phyloP scores from a whole-genome alignment of 1,140 invertebrate species.

The Parasteatoda tepidariorum region DNA sequence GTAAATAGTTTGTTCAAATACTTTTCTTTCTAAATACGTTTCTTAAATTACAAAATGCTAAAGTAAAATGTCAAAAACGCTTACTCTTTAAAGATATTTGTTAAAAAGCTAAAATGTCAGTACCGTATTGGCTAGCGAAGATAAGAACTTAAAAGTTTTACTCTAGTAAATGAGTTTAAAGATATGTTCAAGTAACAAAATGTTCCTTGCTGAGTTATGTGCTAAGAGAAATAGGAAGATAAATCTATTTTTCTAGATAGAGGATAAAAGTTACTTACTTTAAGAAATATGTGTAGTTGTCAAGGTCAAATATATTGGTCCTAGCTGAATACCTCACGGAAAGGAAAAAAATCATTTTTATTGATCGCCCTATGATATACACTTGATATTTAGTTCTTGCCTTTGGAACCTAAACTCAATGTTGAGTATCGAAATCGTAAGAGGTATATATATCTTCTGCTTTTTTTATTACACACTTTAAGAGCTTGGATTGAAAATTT shows the following conservation, averaged over 20 bases:
- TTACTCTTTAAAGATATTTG: no score
- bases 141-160: slow-evolving; percentile 31
- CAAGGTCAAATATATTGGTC: slow-evolving; percentile 48
- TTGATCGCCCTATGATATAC: not conserved
- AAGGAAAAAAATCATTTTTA: not conserved
- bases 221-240: slow-evolving; percentile 19
- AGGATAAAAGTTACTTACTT: slow-evolving; percentile 37
- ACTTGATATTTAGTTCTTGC: not conserved
- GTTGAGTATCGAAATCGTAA: no score
- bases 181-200: slow-evolving; percentile 27
- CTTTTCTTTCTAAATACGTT: no score
- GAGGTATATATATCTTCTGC: no score
- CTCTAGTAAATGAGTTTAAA: not conserved
- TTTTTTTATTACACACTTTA: no score
- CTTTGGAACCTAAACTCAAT: not conserved
- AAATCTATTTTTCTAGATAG: slow-evolving; percentile 43
- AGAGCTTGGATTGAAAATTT: no score
- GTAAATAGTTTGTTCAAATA: no score
- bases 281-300: slow-evolving; percentile 47
- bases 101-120: no score
- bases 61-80: no score
- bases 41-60: no score
- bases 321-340: slow-evolving; percentile 12
- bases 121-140: slow-evolving; percentile 12
- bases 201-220: slow-evolving; percentile 22